phyloP scores from a whole-genome alignment of 2,797 vertebrate species.

The Premnoplex brunnescens region DNA sequence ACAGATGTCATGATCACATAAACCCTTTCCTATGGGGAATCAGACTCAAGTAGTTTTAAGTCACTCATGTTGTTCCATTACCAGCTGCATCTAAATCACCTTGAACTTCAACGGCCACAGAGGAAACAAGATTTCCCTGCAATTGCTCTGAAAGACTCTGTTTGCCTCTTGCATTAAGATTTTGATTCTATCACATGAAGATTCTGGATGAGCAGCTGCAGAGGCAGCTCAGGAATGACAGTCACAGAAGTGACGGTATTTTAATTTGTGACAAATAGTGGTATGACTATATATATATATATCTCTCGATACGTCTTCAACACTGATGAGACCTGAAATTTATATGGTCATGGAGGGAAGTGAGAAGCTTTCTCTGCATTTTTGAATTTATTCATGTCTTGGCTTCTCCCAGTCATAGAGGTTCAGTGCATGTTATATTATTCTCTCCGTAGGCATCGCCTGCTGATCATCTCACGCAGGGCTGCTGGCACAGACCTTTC shows the following conservation, averaged over 20 bases:
- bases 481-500: background rate
- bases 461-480: background rate
- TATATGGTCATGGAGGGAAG: background rate
- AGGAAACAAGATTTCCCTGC: background rate
- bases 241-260: background rate
- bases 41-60: background rate
- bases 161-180: background rate
- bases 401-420: background rate
- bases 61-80: background rate
- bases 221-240: background rate
- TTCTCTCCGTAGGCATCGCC: background rate
- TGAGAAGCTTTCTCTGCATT: background rate
- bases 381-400: background rate
- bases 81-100: constrained; percentile 37
- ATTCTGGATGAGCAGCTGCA: background rate
- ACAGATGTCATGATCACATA: background rate
- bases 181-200: background rate
- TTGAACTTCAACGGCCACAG: background rate
- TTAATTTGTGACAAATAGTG: background rate
- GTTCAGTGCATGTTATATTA: background rate
- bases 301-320: background rate
- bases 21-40: constrained; percentile 32
- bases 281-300: background rate
- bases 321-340: background rate
- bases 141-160: background rate